Evolutionary conservation across 2,888 invertebrate genomes (phyloP), one percentile per base, ranked within the genome.

Genomic region (Caenorhabditis uteleia): DNA sequence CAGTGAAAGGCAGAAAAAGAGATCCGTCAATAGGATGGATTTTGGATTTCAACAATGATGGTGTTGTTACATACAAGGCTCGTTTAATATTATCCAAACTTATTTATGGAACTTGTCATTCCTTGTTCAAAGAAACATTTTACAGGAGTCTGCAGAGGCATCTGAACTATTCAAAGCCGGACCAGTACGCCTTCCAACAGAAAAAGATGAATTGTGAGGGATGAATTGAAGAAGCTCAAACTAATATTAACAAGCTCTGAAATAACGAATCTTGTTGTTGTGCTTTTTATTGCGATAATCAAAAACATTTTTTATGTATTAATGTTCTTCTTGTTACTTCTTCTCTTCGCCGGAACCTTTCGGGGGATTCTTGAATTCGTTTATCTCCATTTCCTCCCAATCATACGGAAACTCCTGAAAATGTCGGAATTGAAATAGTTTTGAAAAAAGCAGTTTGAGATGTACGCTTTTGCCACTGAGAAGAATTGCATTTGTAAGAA

Each of bases 11-110:
- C 14, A 47, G 75, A 10, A 72, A 73, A 33, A 58, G 83, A 7
- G 82, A 83, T 42, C 83, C 83, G 3, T 80, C 74, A n/a, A 40
- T 83, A 23, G 78, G 58, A 10, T 83, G 83, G 83, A 76, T 83
- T 46, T 66, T 83, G 14, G 83, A 83, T 62, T 83, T 83, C 56
- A 72, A 83, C 64, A 80, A 79, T 51, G 82, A 83, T 50, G 83
- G 83, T 39, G 51, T 80, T 20, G 80, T 83, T 7, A 72, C 73
- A 18, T 58, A 56, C 23, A 65, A 76, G 50, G 82, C 80, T 33
- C 16, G 44, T 21, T 31, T 3, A 42, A 20, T 18, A 47, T 23
- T 47, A 33, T 31, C 2, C 10, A 21, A 25, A 43, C 2, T 33
- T 42, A 23, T 18, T 3, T 39, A 23, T n/a, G n/a, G 31, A 45